Percentiles rank a stretch among this genome's conserved stretches.
These are phyloP conservation scores for Glyptemys insculpta DNA, from an alignment of 2,797 vertebrate genomes.

Conservation along the genomic window DNA sequence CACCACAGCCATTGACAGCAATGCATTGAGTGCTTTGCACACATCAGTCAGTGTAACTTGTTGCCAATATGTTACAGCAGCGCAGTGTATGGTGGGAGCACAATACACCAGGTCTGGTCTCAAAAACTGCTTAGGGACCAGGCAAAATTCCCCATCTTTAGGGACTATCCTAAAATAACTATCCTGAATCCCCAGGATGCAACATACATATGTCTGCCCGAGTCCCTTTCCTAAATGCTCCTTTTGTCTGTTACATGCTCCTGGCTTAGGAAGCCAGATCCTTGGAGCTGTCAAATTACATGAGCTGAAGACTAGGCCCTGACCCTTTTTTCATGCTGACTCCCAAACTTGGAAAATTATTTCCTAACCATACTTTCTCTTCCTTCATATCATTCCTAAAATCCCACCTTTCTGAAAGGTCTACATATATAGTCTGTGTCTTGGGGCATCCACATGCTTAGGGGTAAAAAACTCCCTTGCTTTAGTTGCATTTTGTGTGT, in stretches of 20 bases:
- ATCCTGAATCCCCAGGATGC: neutral
- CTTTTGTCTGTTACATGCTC: neutral
- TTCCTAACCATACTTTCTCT: neutral
- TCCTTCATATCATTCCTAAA: neutral
- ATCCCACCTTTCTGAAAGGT: neutral
- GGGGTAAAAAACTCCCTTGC: neutral
- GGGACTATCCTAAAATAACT: neutral
- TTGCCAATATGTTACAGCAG: neutral
- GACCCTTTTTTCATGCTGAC: neutral
- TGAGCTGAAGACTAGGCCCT: neutral
- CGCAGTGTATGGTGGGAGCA: neutral
- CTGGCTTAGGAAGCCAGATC: neutral
- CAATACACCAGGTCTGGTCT: neutral
- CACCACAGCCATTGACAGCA: neutral
- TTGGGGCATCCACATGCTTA: neutral
- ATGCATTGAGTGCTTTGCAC: neutral
- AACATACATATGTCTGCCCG: neutral
- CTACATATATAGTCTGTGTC: neutral
- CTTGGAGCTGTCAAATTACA: neutral
- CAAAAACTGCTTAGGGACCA: neutral
- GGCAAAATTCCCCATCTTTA: neutral
- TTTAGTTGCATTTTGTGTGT: conserved; percentile 13
- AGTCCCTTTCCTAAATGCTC: neutral
- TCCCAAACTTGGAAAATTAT: rapidly evolving
- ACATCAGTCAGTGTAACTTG: neutral